These are phyloP conservation scores for Pheosia tremula DNA, from an alignment of 2,888 invertebrate species.

Conservation along the genomic window DNA sequence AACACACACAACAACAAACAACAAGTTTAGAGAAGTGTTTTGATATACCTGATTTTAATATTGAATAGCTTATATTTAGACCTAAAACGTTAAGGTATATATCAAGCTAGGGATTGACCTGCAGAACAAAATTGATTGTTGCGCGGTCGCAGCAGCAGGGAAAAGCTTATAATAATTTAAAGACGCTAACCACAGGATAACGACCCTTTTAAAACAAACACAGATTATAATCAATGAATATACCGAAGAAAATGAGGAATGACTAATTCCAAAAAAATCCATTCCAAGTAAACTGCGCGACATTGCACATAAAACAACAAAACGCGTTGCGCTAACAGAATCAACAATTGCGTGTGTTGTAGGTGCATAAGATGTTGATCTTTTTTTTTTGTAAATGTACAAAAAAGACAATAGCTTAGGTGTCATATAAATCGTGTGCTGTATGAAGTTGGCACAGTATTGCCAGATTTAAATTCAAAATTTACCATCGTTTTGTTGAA, in stretches of 20 bases:
- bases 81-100: too few relatives aligned
- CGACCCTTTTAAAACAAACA: constrained; percentile 36
- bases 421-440: constrained; percentile 70
- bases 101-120: too few relatives aligned
- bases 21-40: too few relatives aligned
- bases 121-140: too few relatives aligned
- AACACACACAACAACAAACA: too few relatives aligned
- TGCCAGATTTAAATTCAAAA: constrained; percentile 5
- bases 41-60: too few relatives aligned
- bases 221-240: constrained; percentile 54
- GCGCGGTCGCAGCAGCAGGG: too few relatives aligned
- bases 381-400: constrained; percentile 72
- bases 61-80: too few relatives aligned
- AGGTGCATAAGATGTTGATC: constrained; percentile 47
- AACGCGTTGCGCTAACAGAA: constrained; percentile 62
- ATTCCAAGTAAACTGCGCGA: constrained; percentile 75
- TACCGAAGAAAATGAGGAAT: constrained; percentile 48
- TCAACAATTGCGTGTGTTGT: constrained; percentile 59
- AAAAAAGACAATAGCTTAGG: constrained; percentile 71
- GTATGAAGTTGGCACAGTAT: constrained; percentile 47
- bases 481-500: too few relatives aligned
- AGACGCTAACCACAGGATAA: constrained; percentile 12
- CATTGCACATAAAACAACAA: constrained; percentile 74
- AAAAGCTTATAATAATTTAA: too few relatives aligned
- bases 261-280: constrained; percentile 76